These are phyloP conservation scores for Ptycholaimellus sp. DNA, from an alignment of 2,888 invertebrate genomes.

Conservation along the genomic window DNA sequence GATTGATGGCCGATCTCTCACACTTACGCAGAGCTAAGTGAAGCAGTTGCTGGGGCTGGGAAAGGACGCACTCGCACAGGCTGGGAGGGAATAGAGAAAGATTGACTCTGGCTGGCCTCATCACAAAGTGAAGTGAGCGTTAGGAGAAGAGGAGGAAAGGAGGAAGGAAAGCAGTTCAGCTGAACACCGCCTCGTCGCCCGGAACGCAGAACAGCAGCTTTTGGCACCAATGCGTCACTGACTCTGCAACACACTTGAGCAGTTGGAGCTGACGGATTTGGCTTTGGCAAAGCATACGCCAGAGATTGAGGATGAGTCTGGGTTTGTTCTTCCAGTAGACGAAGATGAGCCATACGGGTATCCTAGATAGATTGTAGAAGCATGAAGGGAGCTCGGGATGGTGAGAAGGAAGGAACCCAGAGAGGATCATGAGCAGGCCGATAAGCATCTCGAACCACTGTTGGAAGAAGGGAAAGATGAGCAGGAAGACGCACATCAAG, in stretches of 20 bases:
- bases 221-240: slow-evolving; percentile 17
- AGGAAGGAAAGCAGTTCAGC: no score
- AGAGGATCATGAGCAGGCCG: slow-evolving; percentile 48
- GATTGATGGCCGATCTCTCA: no score
- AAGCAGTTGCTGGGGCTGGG: no score
- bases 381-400: no score
- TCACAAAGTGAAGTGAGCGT: no score
- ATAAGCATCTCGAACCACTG: slow-evolving; percentile 36
- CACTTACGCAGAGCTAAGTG: no score
- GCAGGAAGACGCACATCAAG: slow-evolving; percentile 56
- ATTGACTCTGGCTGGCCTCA: no score
- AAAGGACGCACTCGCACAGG: no score
- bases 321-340: slow-evolving; percentile 51
- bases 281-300: slow-evolving; percentile 20
- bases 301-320: slow-evolving; percentile 38
- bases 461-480: slow-evolving; percentile 55
- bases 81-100: no score
- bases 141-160: no score
- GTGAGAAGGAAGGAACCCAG: no score
- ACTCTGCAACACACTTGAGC: slow-evolving; percentile 11
- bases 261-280: not conserved
- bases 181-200: slow-evolving; percentile 13
- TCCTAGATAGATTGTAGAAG: slow-evolving; percentile 44
- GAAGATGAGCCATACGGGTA: slow-evolving; percentile 63
- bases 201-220: slow-evolving; percentile 21